Evolutionary conservation across 2,113 vertebrate species (phyloP).

Genomic region (Silurus glanis): DNA sequence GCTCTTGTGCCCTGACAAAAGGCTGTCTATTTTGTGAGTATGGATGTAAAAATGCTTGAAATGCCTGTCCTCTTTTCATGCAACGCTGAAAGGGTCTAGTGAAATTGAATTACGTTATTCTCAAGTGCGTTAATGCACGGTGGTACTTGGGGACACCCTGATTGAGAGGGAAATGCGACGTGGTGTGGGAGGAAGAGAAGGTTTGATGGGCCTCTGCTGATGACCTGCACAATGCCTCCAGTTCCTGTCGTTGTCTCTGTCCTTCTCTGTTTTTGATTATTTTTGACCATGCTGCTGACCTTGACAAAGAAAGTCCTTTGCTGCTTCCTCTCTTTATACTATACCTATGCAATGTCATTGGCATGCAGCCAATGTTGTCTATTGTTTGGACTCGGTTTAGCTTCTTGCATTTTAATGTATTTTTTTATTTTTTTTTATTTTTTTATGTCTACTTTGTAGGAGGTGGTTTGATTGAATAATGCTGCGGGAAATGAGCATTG

Average conservation of each 20-base stretch:
- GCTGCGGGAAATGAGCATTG: slow-evolving; percentile 10
- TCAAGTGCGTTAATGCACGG: slow-evolving; percentile 55
- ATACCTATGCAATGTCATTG: slow-evolving; percentile 10
- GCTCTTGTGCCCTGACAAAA: slow-evolving; percentile 35
- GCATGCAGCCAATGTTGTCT: neutral
- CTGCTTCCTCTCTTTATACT: slow-evolving; percentile 46
- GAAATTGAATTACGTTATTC: slow-evolving; percentile 58
- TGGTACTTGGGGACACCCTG: slow-evolving; percentile 51
- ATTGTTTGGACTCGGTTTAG: neutral
- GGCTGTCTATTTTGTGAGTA: slow-evolving; percentile 43
- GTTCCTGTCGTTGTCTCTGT: slow-evolving; percentile 50
- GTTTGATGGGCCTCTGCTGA: slow-evolving; percentile 36
- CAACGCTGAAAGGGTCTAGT: slow-evolving; percentile 52
- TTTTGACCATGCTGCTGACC: slow-evolving; percentile 58
- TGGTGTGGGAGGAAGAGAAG: neutral
- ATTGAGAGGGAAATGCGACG: slow-evolving; percentile 21
- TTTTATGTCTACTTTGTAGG: slow-evolving; percentile 25
- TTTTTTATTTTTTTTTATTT: slow-evolving; percentile 10
- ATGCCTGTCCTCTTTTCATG: slow-evolving; percentile 50
- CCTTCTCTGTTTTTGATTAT: slow-evolving; percentile 53
- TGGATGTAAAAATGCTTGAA: slow-evolving; percentile 50
- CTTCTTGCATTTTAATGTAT: neutral
- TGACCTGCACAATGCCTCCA: slow-evolving; percentile 41
- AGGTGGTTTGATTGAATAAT: slow-evolving; percentile 41
- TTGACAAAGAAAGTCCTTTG: slow-evolving; percentile 52